Base-by-base conservation (phyloP, 2,797 vertebrate genomes). In the Sphenopsis melanotis region DNA sequence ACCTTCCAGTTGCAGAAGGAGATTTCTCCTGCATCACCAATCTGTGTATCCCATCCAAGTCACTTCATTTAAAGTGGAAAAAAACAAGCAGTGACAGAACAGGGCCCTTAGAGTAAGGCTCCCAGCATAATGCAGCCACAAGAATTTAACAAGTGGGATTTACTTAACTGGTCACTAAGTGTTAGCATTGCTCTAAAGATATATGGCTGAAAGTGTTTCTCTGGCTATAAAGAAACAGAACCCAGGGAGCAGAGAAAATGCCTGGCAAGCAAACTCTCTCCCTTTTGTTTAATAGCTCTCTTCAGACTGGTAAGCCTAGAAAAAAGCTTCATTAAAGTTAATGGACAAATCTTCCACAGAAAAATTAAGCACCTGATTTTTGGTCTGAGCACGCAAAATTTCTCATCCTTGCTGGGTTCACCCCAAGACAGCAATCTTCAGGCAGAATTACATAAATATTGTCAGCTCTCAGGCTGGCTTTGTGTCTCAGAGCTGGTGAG, bases 241-340 rank as follows among this genome's bases (percentile, higher is more conserved):
- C 60, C 0, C 3, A 70, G 65, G 85, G 85, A 95, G 93, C 88
- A 91, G 90, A 75, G 93, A 95, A 90, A 89, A 94, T 88, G 88
- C 95, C 94, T 88, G 91, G 71, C 83, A 96, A 96, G 94, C 94
- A 95, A 94, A 91, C 39, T 64, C 79, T 65, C 65, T 93, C 83
- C 53, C 89, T 77, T 57, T 96, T 94, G 96, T 50, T 46, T 94
- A 93, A 97, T 96, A 96, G 93, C 91, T 94, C 94, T 94, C 91
- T 68, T 13, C 49, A 95, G 94, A 95, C 72, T 57, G 83, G 55
- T 37, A 80, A 95, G 55, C 80, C 94, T 80, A 77, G 92, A 93
- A 97, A 95, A 96, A 97, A 97, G 78, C 95, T 95, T 97, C 92
- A 95, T 97, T 98, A 97, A 97, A 98, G 96, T 97, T 97, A 98